A percentile compares a stretch with the other conserved stretches of the same genome.
Evolutionary conservation across 2,113 vertebrate genomes (phyloP).

Genomic region (Charadrius vociferus): DNA sequence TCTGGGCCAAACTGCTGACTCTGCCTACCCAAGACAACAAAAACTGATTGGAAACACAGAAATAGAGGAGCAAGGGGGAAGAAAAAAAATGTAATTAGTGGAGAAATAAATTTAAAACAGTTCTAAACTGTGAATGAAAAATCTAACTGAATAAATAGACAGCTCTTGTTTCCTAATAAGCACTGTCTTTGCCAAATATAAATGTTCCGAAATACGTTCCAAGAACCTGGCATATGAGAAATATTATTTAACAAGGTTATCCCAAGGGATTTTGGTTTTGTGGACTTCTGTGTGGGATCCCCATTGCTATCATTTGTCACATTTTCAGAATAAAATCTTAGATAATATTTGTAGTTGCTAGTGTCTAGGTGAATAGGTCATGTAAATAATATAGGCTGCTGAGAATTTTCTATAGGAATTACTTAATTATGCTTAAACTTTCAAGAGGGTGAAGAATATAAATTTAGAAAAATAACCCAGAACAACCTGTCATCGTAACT

Average conservation of each 20-base stretch:
- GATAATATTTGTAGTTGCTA: neutral
- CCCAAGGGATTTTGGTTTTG: neutral
- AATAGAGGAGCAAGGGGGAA: neutral
- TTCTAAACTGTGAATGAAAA: neutral
- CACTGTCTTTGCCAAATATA: neutral
- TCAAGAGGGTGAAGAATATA: fast-evolving
- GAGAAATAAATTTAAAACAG: neutral
- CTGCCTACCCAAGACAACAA: neutral
- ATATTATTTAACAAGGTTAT: neutral
- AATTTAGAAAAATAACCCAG: neutral
- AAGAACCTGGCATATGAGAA: neutral
- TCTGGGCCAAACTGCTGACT: neutral
- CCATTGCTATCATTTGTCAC: neutral
- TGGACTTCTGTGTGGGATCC: neutral
- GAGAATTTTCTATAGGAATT: neutral
- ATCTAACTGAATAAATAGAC: neutral
- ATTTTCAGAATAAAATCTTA: neutral
- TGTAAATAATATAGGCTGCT: neutral
- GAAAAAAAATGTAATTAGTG: neutral
- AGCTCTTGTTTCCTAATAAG: neutral
- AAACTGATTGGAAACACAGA: neutral
- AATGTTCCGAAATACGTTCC: neutral
- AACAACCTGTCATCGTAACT: neutral
- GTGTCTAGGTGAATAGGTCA: neutral
- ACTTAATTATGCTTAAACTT: neutral